Evolutionary conservation across 2,888 invertebrate species (phyloP).

Genomic region (Aphelenchoides bicaudatus): DNA sequence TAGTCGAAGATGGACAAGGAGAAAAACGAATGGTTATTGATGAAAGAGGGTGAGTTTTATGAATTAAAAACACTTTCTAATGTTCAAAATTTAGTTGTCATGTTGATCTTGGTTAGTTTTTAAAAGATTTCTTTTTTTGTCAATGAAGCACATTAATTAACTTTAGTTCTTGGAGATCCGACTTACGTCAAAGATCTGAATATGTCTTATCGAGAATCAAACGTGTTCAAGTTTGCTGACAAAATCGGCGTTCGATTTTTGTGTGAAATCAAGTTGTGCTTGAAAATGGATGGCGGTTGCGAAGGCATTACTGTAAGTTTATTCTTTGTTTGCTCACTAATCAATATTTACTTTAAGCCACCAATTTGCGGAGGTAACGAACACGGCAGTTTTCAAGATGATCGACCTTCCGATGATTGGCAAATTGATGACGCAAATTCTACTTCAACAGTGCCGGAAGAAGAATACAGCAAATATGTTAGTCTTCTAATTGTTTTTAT

Average conservation of each 20-base stretch:
- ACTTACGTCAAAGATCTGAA: constrained; percentile 59
- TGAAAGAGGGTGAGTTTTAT: constrained; percentile 56
- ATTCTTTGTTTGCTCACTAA: neutral
- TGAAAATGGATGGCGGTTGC: constrained; percentile 59
- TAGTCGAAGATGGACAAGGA: constrained; percentile 60
- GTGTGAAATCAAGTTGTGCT: constrained; percentile 58
- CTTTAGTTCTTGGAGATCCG: constrained; percentile 59
- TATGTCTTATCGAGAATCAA: constrained; percentile 60
- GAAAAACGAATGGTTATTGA: constrained; percentile 55
- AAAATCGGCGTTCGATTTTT: constrained; percentile 58
- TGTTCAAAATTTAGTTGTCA: constrained; percentile 5
- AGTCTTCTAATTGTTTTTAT: neutral
- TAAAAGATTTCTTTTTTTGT: constrained; percentile 8
- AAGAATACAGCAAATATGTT: neutral
- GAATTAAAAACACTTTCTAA: too few species aligned
- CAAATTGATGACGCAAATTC: neutral
- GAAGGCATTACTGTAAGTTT: constrained; percentile 50
- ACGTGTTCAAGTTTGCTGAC: constrained; percentile 60
- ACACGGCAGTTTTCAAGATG: constrained; percentile 5
- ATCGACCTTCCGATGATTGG: constrained; percentile 9
- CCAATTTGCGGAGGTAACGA: constrained; percentile 21
- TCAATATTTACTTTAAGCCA: constrained; percentile 20
- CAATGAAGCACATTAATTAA: constrained; percentile 57
- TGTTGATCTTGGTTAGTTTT: too few species aligned
- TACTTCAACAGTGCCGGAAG: neutral